Evolutionary conservation across 2,888 invertebrate genomes (phyloP).

Genomic region (Thalpophila matura): DNA sequence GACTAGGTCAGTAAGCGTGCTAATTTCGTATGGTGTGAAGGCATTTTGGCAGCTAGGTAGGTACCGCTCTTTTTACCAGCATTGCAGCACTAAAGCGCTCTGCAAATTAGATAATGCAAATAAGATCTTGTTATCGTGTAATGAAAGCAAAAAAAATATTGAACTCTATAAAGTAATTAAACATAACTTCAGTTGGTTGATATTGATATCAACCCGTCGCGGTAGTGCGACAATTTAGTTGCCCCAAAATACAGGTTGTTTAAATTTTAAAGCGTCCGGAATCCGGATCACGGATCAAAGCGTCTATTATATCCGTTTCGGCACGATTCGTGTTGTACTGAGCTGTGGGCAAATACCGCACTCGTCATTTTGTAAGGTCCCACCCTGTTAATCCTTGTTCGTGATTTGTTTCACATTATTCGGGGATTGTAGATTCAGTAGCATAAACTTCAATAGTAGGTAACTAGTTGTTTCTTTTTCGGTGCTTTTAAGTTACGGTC

Average conservation of each 20-base stretch:
- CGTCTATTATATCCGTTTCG: conserved; percentile 75
- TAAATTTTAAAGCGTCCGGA: conserved; percentile 73
- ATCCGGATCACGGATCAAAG: conserved; percentile 67
- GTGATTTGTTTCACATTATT: conserved; percentile 45
- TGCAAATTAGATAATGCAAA: too few species aligned
- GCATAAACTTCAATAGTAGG: neutral
- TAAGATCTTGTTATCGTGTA: too few species aligned
- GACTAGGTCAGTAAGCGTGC: too few species aligned
- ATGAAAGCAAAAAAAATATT: too few species aligned
- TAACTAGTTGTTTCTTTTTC: neutral
- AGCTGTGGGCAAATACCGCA: conserved; percentile 55
- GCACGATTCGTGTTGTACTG: conserved; percentile 73
- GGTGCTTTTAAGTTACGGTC: neutral
- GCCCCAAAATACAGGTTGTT: conserved; percentile 67
- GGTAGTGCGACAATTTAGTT: conserved; percentile 47
- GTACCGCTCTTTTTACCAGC: too few species aligned
- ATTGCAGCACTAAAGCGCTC: too few species aligned
- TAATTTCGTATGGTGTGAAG: too few species aligned
- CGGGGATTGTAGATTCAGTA: neutral
- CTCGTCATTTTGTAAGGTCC: conserved; percentile 52
- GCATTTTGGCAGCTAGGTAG: too few species aligned
- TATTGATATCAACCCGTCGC: neutral
- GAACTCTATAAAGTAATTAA: too few species aligned
- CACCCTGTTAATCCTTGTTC: conserved; percentile 45
- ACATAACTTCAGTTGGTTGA: too few species aligned